phyloP scores from a whole-genome alignment of 2,113 vertebrate species.

The Heterocephalus glaber region DNA sequence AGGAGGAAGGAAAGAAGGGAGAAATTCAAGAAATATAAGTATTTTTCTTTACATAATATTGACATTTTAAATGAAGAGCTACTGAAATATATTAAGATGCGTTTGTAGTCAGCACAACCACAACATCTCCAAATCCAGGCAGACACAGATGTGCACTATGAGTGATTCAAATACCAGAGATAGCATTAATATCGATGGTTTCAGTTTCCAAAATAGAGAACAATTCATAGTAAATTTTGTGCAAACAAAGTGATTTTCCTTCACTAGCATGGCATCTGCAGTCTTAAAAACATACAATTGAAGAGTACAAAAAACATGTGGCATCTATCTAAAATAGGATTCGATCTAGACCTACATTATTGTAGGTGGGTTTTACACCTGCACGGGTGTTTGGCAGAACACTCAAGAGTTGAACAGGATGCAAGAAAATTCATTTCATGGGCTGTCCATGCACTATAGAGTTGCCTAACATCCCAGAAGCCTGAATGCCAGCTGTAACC shows the following conservation, averaged over 20 bases:
- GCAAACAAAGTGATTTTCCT: neutral
- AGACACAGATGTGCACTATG: rapidly evolving
- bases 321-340: neutral
- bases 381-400: neutral
- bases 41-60: neutral
- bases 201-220: neutral
- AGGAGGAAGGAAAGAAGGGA: neutral
- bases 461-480: neutral
- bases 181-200: no score
- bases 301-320: neutral
- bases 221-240: neutral
- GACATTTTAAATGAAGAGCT: neutral
- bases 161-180: neutral
- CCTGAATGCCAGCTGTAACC: neutral
- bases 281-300: neutral
- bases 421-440: neutral
- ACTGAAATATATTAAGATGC: neutral
- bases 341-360: neutral
- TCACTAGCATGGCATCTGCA: neutral
- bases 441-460: neutral
- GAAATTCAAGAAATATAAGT: neutral
- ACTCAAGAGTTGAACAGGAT: neutral
- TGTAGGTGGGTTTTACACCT: neutral
- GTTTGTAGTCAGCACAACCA: neutral
- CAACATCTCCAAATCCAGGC: neutral